These are phyloP conservation scores for Aplysina aerophoba DNA, from an alignment of 37 sponge, comb jelly and placozoan genomes.

Conservation along the genomic window DNA sequence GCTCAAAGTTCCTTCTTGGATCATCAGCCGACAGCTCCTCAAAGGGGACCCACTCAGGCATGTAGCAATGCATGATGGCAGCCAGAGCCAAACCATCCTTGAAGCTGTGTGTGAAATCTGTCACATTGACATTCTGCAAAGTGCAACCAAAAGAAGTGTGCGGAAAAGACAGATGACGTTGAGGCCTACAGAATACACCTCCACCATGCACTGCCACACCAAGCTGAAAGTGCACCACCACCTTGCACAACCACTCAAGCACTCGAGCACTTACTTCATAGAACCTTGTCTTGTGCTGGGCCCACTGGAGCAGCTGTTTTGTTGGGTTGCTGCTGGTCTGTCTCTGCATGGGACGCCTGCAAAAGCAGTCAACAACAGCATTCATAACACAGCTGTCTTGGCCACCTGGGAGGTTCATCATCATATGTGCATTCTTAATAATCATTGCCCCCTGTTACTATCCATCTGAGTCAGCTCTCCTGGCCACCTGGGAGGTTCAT, in stretches of 20 bases:
- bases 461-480: not conserved
- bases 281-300: slow-evolving; percentile 76
- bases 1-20: slow-evolving; percentile 67
- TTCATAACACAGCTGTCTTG: not conserved
- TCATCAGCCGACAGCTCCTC: slow-evolving; percentile 78
- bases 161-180: too few species aligned
- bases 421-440: slow-evolving; percentile 36
- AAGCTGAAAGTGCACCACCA: not conserved
- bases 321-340: slow-evolving; percentile 63
- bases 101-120: slow-evolving; percentile 83
- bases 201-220: not conserved
- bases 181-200: not conserved
- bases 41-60: slow-evolving; percentile 77
- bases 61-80: slow-evolving; percentile 82
- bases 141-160: not conserved
- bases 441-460: slow-evolving; percentile 1
- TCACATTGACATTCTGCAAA: slow-evolving; percentile 78
- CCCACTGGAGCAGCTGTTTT: slow-evolving; percentile 78
- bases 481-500: slow-evolving; percentile 28
- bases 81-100: slow-evolving; percentile 83
- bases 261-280: slow-evolving; percentile 72
- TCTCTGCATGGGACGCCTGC: slow-evolving; percentile 12
- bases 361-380: not conserved
- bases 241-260: not conserved
- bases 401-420: slow-evolving; percentile 36